Evolutionary conservation across 92 coral and sea anemone genomes (phyloP).

Genomic region (Palythoa heliodiscus): DNA sequence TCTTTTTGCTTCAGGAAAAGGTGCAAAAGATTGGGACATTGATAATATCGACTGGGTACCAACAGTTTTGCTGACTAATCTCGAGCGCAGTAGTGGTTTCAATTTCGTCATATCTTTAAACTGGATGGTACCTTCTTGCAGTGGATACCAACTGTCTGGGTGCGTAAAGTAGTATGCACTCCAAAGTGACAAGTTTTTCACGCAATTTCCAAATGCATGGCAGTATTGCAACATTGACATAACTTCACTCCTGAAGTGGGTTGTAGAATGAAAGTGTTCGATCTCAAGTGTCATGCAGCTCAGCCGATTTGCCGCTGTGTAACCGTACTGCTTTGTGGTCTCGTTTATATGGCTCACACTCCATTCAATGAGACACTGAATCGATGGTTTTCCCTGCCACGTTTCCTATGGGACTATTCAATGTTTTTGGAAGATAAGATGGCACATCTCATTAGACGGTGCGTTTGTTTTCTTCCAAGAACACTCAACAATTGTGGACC

Average conservation of each 20-base stretch:
- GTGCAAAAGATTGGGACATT: no score
- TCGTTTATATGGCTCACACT: constrained; percentile 29
- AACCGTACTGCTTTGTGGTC: constrained; percentile 27
- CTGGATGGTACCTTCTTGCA: constrained; percentile 40
- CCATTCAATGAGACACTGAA: constrained; percentile 40
- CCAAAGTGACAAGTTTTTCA: constrained; percentile 52
- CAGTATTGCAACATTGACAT: constrained; percentile 55
- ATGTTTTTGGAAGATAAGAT: no score
- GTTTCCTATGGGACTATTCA: constrained; percentile 55
- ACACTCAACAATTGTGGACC: no score
- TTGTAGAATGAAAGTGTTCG: constrained; percentile 51
- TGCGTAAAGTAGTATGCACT: constrained; percentile 50
- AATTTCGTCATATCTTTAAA: constrained; percentile 42
- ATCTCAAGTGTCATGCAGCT: constrained; percentile 53
- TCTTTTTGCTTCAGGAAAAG: no score
- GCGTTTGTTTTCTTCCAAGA: no score
- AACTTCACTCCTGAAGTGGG: constrained; percentile 42
- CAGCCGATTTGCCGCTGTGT: constrained; percentile 44
- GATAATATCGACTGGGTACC: no score
- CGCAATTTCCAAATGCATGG: constrained; percentile 50
- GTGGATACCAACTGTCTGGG: constrained; percentile 43
- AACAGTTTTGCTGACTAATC: constrained; percentile 34
- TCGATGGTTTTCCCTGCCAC: constrained; percentile 45
- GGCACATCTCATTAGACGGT: background rate
- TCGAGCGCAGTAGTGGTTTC: constrained; percentile 37